Evolutionary conservation across 2,888 invertebrate genomes (phyloP).

Genomic region (Mimas tiliae): DNA sequence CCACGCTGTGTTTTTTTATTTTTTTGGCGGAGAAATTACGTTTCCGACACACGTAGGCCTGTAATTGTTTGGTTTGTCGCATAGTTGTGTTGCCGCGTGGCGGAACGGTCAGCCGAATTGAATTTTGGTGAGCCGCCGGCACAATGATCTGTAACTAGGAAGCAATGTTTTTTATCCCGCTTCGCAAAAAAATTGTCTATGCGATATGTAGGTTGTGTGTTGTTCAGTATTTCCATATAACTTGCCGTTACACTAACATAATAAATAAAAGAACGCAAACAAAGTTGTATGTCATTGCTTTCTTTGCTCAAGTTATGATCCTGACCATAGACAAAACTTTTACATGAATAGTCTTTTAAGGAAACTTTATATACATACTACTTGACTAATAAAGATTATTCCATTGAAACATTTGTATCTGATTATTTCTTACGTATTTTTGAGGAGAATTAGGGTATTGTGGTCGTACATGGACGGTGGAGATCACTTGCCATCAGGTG

Average conservation of each 20-base stretch:
- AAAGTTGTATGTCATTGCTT: conserved; percentile 6
- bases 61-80: conserved; percentile 83
- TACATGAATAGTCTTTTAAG: no score
- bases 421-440: no score
- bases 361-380: not conserved
- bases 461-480: no score
- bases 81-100: conserved; percentile 58
- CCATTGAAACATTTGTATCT: not conserved
- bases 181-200: conserved; percentile 16
- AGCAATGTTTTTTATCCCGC: conserved; percentile 18
- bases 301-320: not conserved
- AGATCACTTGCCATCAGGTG: no score
- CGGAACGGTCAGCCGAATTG: conserved; percentile 71
- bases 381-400: not conserved
- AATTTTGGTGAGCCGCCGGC: conserved; percentile 71
- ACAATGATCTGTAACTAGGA: conserved; percentile 65
- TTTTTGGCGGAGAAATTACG: conserved; percentile 77
- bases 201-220: conserved; percentile 3
- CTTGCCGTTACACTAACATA: conserved; percentile 1
- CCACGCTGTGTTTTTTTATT: conserved; percentile 58
- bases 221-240: not conserved
- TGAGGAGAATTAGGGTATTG: no score
- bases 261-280: conserved; percentile 14
- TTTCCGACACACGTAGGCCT: conserved; percentile 75
- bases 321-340: not conserved